Base-by-base conservation (phyloP, 1,140 invertebrate genomes). In the Trichoplusia ni region DNA sequence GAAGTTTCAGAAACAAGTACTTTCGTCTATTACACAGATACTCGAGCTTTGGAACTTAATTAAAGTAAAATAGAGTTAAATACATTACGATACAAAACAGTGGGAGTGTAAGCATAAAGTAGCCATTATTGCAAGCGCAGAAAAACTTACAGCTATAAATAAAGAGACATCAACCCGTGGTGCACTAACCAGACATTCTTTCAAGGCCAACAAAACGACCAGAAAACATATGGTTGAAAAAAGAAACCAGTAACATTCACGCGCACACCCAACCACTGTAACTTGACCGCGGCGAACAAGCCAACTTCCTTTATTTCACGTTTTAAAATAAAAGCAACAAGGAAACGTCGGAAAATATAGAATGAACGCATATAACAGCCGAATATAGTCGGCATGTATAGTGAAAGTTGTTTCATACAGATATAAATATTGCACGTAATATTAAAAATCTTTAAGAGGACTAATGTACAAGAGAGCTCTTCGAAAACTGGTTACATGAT, bases 151-250 rank as follows among this genome's bases (percentile, higher is more conserved):
- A 35, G 21, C 73, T 81, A 84, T 81, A 83, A 84, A 85, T 87
- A 85, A 77, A 65, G 64, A 73, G 75, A 75, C 75, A 69, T 70
- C 73, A 73, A 74, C 71, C 70, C 73, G 62, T 61, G 67, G 75
- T 69, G 75, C 71, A 81, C 58, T 67, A 71, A 81, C 79, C 79
- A 81, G 77, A 79, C 80, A 82, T 79, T 79, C 81, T 75, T 78
- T 75, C 84, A 87, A 87, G 84, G 84, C 76, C 80, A 86, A 77
- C 82, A 84, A 82, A 79, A 84, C 77, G 80, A 84, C 81, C 77
- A 79, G 73, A 81, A 85, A 88, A 85, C 82, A 88, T 84, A 86
- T 88, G 85, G 77, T 75, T 76, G 79, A 73, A 84, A 85, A 87
- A 88, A 83, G 77, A 79, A 83, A 81, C 60, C 51, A 60, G 33